Conservation (phyloP, 53 echinoderm and acorn worm species). For the Stichopus horrens region DNA sequence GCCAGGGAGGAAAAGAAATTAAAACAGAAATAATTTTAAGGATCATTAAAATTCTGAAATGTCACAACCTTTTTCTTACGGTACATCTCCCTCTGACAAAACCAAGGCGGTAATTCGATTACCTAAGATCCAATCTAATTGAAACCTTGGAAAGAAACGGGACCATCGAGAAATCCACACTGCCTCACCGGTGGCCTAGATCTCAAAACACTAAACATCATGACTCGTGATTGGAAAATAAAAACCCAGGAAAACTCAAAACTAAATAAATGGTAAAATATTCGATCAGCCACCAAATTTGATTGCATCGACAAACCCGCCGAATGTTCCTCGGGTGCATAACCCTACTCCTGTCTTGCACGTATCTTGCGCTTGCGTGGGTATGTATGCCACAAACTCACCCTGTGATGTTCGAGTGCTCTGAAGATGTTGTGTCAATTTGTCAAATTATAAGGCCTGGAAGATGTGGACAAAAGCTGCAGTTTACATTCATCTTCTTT, state of each 20-base stretch:
- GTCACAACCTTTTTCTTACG: neutral
- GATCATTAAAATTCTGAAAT: neutral
- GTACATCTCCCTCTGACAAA: neutral
- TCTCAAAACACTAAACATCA: neutral
- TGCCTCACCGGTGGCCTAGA: slow-evolving; percentile 17
- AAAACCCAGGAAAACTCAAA: neutral
- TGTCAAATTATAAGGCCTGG: too few species aligned
- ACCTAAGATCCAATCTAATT: slow-evolving; percentile 26
- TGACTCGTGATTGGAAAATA: neutral
- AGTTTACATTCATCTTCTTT: too few species aligned
- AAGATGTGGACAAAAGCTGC: too few species aligned
- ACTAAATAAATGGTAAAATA: neutral
- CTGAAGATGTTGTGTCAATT: too few species aligned
- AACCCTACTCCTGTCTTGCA: too few species aligned
- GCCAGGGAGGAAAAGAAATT: neutral
- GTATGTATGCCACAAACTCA: too few species aligned
- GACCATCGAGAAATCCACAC: neutral
- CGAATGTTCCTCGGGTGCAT: neutral
- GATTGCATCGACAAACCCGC: neutral
- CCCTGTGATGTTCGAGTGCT: too few species aligned
- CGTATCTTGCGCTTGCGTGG: too few species aligned
- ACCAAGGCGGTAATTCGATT: neutral
- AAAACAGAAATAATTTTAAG: neutral
- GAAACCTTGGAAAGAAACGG: neutral
- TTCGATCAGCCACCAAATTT: neutral